These are phyloP conservation scores for Colostygia pectinataria DNA, from an alignment of 2,888 invertebrate genomes.

Conservation along the genomic window DNA sequence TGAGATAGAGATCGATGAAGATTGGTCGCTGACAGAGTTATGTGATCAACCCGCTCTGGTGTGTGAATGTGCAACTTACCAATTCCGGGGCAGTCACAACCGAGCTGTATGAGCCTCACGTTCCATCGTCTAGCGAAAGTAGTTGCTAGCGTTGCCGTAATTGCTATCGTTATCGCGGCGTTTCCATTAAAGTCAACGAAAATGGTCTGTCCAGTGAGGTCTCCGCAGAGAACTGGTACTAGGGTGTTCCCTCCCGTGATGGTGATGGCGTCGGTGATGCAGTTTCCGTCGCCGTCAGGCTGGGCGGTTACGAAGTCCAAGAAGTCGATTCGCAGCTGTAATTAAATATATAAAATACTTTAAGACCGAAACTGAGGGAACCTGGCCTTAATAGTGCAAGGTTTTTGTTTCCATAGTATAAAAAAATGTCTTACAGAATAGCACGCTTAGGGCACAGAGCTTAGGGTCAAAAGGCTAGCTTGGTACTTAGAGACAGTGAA, in stretches of 20 bases:
- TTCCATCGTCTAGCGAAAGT: conserved; percentile 88
- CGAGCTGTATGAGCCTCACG: conserved; percentile 87
- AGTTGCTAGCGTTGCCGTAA: conserved; percentile 84
- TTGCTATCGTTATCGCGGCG: conserved; percentile 85
- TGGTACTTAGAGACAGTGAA: no score
- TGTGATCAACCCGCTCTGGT: no score
- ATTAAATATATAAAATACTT: no score
- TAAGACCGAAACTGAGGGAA: no score
- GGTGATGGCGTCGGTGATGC: conserved; percentile 87
- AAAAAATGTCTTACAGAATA: no score
- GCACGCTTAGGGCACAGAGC: no score
- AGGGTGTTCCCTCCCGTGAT: conserved; percentile 87
- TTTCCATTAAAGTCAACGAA: conserved; percentile 89
- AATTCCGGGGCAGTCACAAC: conserved; percentile 86
- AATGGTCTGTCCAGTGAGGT: conserved; percentile 90
- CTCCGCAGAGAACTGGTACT: conserved; percentile 89
- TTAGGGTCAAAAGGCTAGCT: no score
- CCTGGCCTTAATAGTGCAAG: no score
- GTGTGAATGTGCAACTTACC: no score
- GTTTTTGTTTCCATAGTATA: no score
- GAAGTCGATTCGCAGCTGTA: conserved; percentile 90
- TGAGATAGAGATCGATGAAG: no score
- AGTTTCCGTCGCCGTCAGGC: conserved; percentile 88
- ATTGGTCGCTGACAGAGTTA: no score
- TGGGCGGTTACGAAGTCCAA: conserved; percentile 87